Evolutionary conservation across 2,797 vertebrate species (phyloP), one percentile per base, ranked within the genome.

Genomic region (Carduelis carduelis): DNA sequence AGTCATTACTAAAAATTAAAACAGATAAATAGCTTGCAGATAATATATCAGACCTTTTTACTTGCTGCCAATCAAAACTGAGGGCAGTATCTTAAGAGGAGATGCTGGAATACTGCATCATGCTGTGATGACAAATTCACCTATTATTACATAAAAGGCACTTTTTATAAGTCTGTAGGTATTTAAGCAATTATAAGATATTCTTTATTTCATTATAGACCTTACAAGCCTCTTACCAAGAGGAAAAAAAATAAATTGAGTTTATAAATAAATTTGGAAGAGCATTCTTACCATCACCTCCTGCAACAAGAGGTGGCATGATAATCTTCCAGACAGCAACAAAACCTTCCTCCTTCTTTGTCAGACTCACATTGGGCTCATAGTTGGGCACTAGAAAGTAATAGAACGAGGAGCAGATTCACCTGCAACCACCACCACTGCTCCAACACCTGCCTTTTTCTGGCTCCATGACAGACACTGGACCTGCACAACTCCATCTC

Each of bases 341-440:
- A 44, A 24, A 5, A 3, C 5, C 9, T 65, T 64, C 3, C 13
- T 72, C 35, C 4, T 15, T 37, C 17, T 34, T 20, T 18, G 7
- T 7, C 30, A 34, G 23, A 37, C 14, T 41, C 27, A 27, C 1
- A 0, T 0, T 30, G 35, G 30, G 18, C 23, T 11, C 49, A 69
- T 14, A n/a, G 4, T 8, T 11, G 27, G 37, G 34, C 46, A 11
- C 24, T 37, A 26, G 2, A 14, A 6, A 37, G 7, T 9, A 18
- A 22, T 2, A 7, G 2, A 13, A 21, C 0, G 2, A 82, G 53
- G 14, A 56, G 9, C 4, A 50, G 24, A 59, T 4, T 22, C 12
- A 71, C 5, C 15, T 30, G 23, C 13, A 55, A 7, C 4, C 26
- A 57, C 9, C 30, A 65, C 7, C 23, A 59, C 16, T 52, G 30